phyloP scores from a whole-genome alignment of 2,797 vertebrate species.

The Enteromius argenteus region DNA sequence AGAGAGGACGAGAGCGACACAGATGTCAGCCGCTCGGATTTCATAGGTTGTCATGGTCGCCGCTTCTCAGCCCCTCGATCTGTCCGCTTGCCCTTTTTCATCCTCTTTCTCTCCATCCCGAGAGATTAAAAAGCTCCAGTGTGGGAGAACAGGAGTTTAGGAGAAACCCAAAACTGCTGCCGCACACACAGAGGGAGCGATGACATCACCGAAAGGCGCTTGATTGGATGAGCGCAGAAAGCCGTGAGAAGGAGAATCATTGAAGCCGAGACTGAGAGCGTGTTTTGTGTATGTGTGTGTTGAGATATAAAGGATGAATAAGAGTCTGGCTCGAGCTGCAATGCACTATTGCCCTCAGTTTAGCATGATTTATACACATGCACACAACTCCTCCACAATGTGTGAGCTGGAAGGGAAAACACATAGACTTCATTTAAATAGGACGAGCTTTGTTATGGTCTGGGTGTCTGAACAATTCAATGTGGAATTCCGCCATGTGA shows the following conservation, averaged over 20 bases:
- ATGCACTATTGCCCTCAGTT: constrained; percentile 3
- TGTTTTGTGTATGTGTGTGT: constrained; percentile 34
- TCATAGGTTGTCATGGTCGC: constrained; percentile 45
- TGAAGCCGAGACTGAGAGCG: constrained; percentile 13
- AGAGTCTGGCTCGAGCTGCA: constrained; percentile 16
- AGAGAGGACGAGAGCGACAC: constrained; percentile 59
- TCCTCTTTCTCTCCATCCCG: constrained; percentile 37
- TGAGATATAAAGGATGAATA: constrained; percentile 25
- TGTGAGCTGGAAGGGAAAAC: constrained; percentile 16
- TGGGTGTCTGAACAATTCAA: not conserved
- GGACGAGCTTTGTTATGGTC: constrained; percentile 11
- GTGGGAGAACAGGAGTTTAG: constrained; percentile 48
- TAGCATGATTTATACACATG: constrained; percentile 23
- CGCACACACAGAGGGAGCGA: constrained; percentile 1
- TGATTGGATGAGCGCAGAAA: constrained; percentile 23
- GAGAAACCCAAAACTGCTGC: constrained; percentile 55
- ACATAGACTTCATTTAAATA: constrained; percentile 30
- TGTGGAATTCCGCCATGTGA: not conserved
- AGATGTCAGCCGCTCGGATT: constrained; percentile 49
- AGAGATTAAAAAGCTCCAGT: constrained; percentile 54
- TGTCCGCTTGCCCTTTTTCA: constrained; percentile 1
- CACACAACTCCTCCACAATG: constrained; percentile 12
- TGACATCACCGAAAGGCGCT: constrained; percentile 50
- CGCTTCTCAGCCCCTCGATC: constrained; percentile 30
- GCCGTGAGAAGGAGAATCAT: constrained; percentile 40